Evolutionary conservation across 2,888 invertebrate species (phyloP).

Genomic region (Poecilus cupreus): DNA sequence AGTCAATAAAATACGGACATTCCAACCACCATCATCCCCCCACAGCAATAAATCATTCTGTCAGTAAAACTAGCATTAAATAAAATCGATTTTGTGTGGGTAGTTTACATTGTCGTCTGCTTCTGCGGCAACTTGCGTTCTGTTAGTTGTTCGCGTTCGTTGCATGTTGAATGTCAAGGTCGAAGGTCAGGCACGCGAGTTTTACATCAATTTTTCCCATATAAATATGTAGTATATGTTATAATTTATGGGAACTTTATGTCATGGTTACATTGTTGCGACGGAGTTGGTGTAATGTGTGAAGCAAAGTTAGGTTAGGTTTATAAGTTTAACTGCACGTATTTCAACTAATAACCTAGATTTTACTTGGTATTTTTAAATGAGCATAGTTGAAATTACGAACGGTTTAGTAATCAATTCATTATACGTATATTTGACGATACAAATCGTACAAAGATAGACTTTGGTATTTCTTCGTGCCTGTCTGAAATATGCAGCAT

Average conservation of each 20-base stretch:
- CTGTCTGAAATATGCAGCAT: too few relatives aligned
- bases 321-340: too few relatives aligned
- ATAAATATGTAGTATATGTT: constrained; percentile 21
- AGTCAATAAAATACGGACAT: too few relatives aligned
- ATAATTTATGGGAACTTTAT: constrained; percentile 13
- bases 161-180: constrained; percentile 51
- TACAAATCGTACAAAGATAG: too few relatives aligned
- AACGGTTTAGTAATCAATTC: too few relatives aligned
- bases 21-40: not conserved
- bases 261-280: constrained; percentile 14
- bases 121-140: not conserved
- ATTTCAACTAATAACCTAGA: not conserved
- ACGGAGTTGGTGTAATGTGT: not conserved
- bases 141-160: not conserved
- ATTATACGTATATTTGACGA: too few relatives aligned
- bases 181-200: constrained; percentile 37
- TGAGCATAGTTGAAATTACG: too few relatives aligned
- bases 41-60: not conserved
- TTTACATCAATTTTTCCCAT: constrained; percentile 26
- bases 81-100: constrained; percentile 10
- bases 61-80: not conserved
- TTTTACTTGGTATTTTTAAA: not conserved
- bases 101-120: not conserved
- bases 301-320: not conserved
- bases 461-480: too few relatives aligned